These are phyloP conservation scores for Venusia cambrica DNA, from an alignment of 2,888 invertebrate genomes.

Conservation along the genomic window DNA sequence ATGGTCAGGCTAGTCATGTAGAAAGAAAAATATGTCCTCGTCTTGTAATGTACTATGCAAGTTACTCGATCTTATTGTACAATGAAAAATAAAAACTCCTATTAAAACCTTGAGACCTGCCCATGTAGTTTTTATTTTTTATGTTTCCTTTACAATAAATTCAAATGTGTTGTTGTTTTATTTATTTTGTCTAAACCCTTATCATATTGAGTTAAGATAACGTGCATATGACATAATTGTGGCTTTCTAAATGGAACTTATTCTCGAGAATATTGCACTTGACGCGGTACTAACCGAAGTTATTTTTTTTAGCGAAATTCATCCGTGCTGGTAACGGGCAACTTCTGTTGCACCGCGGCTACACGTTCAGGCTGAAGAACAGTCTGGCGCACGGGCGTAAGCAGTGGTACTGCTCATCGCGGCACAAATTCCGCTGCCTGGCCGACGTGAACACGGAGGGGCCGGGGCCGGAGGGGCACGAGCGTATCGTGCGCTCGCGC, in stretches of 20 bases:
- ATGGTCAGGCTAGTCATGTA: conserved; percentile 4
- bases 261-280: conserved; percentile 5
- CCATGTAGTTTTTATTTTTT: too few species aligned
- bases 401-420: conserved; percentile 76
- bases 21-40: conserved; percentile 3
- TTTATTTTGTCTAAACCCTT: too few species aligned
- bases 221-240: too few species aligned
- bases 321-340: conserved; percentile 74
- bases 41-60: conserved; percentile 3
- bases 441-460: conserved; percentile 76
- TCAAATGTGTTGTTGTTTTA: too few species aligned
- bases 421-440: conserved; percentile 71
- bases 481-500: conserved; percentile 73
- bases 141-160: too few species aligned
- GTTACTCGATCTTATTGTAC: too few species aligned
- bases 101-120: too few species aligned
- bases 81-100: too few species aligned
- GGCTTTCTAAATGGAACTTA: conserved; percentile 10
- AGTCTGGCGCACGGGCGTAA: conserved; percentile 75
- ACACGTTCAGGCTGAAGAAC: conserved; percentile 75
- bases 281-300: conserved; percentile 29
- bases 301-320: conserved; percentile 62
- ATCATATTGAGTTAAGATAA: too few species aligned
- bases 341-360: conserved; percentile 69
- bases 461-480: conserved; percentile 74